Evolutionary conservation across 2,888 invertebrate genomes (phyloP).

Genomic region (Piscicola geometra): DNA sequence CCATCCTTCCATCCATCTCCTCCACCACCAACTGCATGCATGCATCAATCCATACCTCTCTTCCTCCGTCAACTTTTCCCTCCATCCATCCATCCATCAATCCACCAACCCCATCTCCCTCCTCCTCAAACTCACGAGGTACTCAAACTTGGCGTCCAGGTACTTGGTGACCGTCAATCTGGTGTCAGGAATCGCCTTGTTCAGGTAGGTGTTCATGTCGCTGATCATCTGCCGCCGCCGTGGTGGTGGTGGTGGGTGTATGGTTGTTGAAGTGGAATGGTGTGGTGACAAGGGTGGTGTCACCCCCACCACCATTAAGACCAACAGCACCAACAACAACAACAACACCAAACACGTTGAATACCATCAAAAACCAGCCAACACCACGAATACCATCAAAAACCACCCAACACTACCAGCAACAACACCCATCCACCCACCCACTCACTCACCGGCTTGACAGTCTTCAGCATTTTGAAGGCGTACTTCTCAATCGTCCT

Average conservation of each 20-base stretch:
- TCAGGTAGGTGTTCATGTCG: slow-evolving; percentile 91
- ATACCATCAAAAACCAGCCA: not conserved
- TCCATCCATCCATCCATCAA: too few species aligned
- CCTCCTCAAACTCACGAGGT: slow-evolving; percentile 65
- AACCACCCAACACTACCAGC: not conserved
- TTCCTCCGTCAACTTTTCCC: not conserved
- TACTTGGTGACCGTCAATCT: slow-evolving; percentile 94
- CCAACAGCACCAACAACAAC: too few species aligned
- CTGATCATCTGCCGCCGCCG: slow-evolving; percentile 69
- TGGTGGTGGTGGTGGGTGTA: not conserved
- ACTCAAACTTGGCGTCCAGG: slow-evolving; percentile 97
- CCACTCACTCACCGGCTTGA: slow-evolving; percentile 86
- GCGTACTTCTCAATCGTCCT: slow-evolving; percentile 84
- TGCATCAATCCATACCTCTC: not conserved
- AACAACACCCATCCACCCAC: slow-evolving; percentile 9
- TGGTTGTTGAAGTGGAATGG: not conserved
- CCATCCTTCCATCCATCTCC: too few species aligned
- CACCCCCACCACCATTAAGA: too few species aligned
- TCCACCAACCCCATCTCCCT: slow-evolving; percentile 13
- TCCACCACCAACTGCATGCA: too few species aligned
- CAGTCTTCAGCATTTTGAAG: slow-evolving; percentile 77
- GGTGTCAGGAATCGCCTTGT: slow-evolving; percentile 95
- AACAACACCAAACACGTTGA: not conserved
- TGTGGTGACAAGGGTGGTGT: not conserved
- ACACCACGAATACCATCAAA: not conserved